Base-by-base conservation (phyloP, 1,140 invertebrate genomes). In the Calycopis cecrops region DNA sequence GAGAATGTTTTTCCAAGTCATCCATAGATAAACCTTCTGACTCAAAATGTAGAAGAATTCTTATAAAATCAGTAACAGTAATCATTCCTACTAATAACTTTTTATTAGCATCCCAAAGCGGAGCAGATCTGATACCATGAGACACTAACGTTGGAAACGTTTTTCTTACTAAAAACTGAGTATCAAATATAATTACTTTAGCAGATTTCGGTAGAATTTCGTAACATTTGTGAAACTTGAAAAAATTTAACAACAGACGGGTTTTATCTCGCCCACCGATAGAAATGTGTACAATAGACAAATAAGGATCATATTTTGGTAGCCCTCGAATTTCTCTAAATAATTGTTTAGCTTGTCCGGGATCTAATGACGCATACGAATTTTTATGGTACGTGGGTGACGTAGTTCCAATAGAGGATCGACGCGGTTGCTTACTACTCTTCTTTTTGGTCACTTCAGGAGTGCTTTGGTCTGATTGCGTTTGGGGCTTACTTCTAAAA, bases 141-240 rank as follows among this genome's bases (percentile, higher is more conserved):
- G 84, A 87, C 35, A 87, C 80, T 42, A 87, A 62, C 2, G 81
- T 85, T 51, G 81, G 79, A 73, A 87, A 87, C 10, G 84, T 84
- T 73, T 87, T 87, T 62, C 72, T 75, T n/a, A 87, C 84, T 52
- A 76, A 72, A 71, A 87, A 87, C 62, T 85, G 79, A 14, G 81
- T 87, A 62, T 87, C 84, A 63, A 87, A 87, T 66, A 87, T 85
- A 53, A 87, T 87, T 18, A 87, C 81, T 81, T 87, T 87, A 18
- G 84, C 84, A 49, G 84, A 87, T 63, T 87, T 87, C 35, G 84
- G 84, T 57, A 87, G 69, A 34, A 87, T 85, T 71, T 87, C 84
- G 50, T 87, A 84, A 65, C 84, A 87, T 67, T 84, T 84, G 59
- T 87, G 84, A 61, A 85, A 87, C 60, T 84, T 87, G 61, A 87